These are phyloP conservation scores for Rallus limicola DNA, from an alignment of 2,113 vertebrate species.

Conservation along the genomic window DNA sequence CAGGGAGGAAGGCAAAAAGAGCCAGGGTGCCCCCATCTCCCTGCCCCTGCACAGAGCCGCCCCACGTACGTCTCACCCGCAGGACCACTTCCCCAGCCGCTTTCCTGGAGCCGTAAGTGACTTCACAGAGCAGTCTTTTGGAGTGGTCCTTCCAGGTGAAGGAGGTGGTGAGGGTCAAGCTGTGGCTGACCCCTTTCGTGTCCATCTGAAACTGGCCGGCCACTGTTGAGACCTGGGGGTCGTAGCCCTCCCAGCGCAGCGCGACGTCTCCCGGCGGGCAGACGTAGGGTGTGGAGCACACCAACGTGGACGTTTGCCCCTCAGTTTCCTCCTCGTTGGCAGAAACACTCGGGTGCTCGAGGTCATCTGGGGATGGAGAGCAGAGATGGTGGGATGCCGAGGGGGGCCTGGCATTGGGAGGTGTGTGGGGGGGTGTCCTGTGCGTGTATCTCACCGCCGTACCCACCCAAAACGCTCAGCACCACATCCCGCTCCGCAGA, in stretches of 20 bases:
- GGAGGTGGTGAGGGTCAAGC: constrained; percentile 27
- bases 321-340: neutral
- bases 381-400: rapidly evolving
- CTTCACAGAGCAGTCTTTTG: constrained; percentile 51
- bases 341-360: neutral
- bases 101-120: neutral
- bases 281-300: constrained; percentile 71
- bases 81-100: neutral
- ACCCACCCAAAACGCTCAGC: neutral
- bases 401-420: rapidly evolving
- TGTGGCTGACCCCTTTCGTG: neutral
- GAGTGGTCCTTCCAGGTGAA: constrained; percentile 75
- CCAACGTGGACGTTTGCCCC: constrained; percentile 1
- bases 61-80: constrained; percentile 70
- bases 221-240: neutral
- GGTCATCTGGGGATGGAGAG: constrained; percentile 41
- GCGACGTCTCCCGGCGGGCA: neutral
- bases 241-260: constrained; percentile 69
- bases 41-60: rapidly evolving
- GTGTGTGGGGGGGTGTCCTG: too few species aligned
- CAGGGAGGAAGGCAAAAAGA: neutral
- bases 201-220: neutral
- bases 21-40: neutral
- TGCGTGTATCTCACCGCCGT: rapidly evolving
- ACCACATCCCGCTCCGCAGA: neutral